Evolutionary conservation across 2,113 vertebrate genomes (phyloP).

Genomic region (Eudyptes chrysolophus): DNA sequence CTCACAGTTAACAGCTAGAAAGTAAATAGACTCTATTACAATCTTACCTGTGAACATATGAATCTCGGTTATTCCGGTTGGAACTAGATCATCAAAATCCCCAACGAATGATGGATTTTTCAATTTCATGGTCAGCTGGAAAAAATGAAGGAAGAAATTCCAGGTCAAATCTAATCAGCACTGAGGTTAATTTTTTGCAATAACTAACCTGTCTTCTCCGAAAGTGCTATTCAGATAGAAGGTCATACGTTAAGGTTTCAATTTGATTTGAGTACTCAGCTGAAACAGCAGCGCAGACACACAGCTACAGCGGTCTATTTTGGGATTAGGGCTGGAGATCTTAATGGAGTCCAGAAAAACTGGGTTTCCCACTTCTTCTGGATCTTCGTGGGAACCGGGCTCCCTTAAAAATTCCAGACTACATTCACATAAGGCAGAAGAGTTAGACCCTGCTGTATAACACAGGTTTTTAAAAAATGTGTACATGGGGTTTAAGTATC

Average conservation of each 20-base stretch:
- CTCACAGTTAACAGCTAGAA: background rate
- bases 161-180: background rate
- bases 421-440: background rate
- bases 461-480: background rate
- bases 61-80: background rate
- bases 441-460: background rate
- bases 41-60: background rate
- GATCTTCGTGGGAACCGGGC: background rate
- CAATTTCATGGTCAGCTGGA: background rate
- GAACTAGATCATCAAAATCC: background rate
- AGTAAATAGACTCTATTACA: background rate
- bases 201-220: background rate
- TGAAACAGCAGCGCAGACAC: background rate
- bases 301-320: background rate
- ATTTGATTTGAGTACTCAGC: background rate
- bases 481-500: background rate
- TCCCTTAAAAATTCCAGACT: background rate
- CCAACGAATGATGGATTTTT: background rate
- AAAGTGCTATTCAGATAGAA: background rate
- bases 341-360: background rate
- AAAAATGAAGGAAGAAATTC: constrained; percentile 21
- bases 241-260: background rate
- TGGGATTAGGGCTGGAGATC: background rate
- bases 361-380: background rate
- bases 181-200: constrained; percentile 7